phyloP scores from a whole-genome alignment of 2,797 vertebrate genomes.

The Scleropages formosus region DNA sequence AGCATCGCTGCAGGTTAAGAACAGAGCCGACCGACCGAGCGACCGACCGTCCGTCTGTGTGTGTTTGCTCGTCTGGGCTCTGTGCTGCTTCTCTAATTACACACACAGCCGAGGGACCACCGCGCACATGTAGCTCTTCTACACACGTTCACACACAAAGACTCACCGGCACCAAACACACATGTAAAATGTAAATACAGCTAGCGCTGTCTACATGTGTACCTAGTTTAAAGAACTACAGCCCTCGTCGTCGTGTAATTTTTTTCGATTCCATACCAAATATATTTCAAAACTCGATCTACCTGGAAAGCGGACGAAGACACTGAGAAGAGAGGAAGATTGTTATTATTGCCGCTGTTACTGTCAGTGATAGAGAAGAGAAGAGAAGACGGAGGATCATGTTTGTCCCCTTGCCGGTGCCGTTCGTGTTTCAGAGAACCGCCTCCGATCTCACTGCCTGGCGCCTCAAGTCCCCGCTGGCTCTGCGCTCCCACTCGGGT shows the following conservation, averaged over 20 bases:
- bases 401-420: slow-evolving; percentile 84
- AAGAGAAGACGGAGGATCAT: slow-evolving; percentile 71
- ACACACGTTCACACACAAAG: slow-evolving; percentile 65
- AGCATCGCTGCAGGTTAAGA: slow-evolving; percentile 1
- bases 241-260: slow-evolving; percentile 44
- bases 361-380: slow-evolving; percentile 57
- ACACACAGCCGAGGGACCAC: slow-evolving; percentile 57
- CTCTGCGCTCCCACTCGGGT: slow-evolving; percentile 78
- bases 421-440: slow-evolving; percentile 83
- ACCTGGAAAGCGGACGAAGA: slow-evolving; percentile 54
- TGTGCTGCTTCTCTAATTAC: slow-evolving; percentile 37
- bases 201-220: slow-evolving; percentile 30
- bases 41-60: slow-evolving; percentile 61
- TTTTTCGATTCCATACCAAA: slow-evolving; percentile 58
- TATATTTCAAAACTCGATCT: slow-evolving; percentile 53
- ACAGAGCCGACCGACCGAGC: too few relatives aligned
- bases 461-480: slow-evolving; percentile 80
- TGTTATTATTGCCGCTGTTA: slow-evolving; percentile 46
- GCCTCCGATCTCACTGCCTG: slow-evolving; percentile 80
- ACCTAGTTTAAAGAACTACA: slow-evolving; percentile 31
- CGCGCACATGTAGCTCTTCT: slow-evolving; percentile 51
- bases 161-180: slow-evolving; percentile 49
- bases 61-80: slow-evolving; percentile 64
- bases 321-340: slow-evolving; percentile 48
- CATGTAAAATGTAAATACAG: slow-evolving; percentile 41